Base-by-base conservation (phyloP, 2,888 invertebrate genomes). In the Drosophila longiperda region DNA sequence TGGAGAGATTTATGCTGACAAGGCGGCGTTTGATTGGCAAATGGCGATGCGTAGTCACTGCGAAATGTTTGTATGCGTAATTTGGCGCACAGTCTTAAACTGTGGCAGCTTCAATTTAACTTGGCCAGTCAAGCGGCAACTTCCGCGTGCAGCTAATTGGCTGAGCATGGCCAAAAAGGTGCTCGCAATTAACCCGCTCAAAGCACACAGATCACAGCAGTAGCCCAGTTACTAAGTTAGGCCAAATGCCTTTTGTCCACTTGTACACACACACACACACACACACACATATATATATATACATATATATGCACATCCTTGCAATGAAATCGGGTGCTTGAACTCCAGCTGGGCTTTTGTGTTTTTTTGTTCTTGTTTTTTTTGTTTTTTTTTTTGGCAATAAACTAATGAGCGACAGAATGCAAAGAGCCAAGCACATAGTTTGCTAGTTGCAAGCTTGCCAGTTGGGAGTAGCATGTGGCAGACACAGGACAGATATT, bases 111-210 rank as follows among this genome's bases (percentile, higher is more conserved):
- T 53, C 40, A 78, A 80, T 75, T 70, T 58, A 60, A 58, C 23
- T 23, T 45, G 36, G 42, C 50, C 54, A 20, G 26, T 40, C 38
- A 89, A 83, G 83, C 73, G 89, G 55, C 68, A 78, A 74, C 85
- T 86, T 86, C 90, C 85, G 85, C 89, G 84, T 90, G 66, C 89
- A 66, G 57, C 91, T 91, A 91, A 91, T 90, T 91, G 91, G 87
- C 87, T 85, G 78, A 83, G 82, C 76, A 79, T 67, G 63, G 75
- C 66, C 71, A 66, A 70, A 63, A 75, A 71, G 61, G 58, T 66
- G 70, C 66, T 74, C 73, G 86, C 91, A 90, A 90, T 90, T 90
- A 90, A 91, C 82, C 91, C 75, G 59, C 80, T 80, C 60, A 68
- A 8, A 20, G 29, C 29, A 17, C 58, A 15, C n/a, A 57, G 26